These are phyloP conservation scores for Eupsittula cactorum DNA, from an alignment of 2,113 vertebrate genomes.

Conservation along the genomic window DNA sequence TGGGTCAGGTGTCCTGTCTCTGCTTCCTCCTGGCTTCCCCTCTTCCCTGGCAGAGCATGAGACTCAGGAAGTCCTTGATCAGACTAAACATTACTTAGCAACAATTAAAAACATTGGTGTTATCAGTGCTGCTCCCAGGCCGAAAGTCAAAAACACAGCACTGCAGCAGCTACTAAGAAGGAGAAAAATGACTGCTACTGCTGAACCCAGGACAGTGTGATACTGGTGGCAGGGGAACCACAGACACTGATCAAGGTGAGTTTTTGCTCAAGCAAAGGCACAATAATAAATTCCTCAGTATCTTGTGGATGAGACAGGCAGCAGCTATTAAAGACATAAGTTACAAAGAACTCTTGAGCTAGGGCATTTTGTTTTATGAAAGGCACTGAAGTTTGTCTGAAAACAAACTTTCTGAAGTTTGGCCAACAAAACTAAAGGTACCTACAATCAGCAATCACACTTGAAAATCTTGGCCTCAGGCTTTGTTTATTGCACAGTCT, in stretches of 20 bases:
- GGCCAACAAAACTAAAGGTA: background rate
- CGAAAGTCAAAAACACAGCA: no score
- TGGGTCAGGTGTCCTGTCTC: no score
- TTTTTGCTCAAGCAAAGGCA: background rate
- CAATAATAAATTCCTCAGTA: background rate
- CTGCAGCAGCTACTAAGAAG: no score
- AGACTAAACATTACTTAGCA: no score
- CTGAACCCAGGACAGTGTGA: background rate
- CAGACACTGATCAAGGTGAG: background rate
- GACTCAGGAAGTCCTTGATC: no score
- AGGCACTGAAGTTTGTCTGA: background rate
- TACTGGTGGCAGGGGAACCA: background rate
- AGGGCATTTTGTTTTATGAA: background rate
- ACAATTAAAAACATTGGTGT: no score
- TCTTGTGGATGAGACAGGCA: background rate
- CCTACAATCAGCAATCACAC: background rate
- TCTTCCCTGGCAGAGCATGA: no score
- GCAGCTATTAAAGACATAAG: background rate
- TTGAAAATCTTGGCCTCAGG: slow-evolving; percentile 7
- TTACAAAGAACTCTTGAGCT: background rate
- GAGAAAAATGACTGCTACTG: no score
- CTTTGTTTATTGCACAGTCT: slow-evolving; percentile 32
- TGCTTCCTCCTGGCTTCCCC: no score
- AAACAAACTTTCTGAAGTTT: background rate
- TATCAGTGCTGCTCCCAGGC: no score